Conservation (phyloP, 2,888 invertebrate species). For the Liodrosophila aerea region DNA sequence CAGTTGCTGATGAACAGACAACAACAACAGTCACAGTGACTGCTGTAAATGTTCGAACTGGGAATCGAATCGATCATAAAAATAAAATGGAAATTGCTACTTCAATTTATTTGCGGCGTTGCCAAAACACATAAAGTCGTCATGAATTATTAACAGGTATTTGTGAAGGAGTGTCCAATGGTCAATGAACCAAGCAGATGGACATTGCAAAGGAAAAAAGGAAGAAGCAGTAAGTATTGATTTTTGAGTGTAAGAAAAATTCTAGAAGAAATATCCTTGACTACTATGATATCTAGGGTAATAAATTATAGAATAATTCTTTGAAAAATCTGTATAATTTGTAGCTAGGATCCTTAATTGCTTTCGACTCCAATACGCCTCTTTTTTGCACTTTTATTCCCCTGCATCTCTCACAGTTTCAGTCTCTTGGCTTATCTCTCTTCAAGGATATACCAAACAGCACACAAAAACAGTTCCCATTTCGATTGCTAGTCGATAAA, state of each 20-base stretch:
- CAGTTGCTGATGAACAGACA: conserved; percentile 38
- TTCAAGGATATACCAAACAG: conserved; percentile 13
- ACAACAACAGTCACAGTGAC: conserved; percentile 13
- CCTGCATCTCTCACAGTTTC: no score
- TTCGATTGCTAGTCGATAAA: conserved; percentile 30
- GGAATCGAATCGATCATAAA: conserved; percentile 82
- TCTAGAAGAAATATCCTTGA: no score
- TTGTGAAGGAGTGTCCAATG: conserved; percentile 49
- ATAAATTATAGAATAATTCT: no score
- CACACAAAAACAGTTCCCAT: conserved; percentile 16
- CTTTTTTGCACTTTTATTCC: no score
- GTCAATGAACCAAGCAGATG: conserved; percentile 39
- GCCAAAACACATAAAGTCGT: conserved; percentile 56
- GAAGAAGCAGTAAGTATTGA: background rate
- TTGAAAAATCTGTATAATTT: no score
- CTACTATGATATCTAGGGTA: no score
- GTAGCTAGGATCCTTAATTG: background rate
- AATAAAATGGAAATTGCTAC: conserved; percentile 76
- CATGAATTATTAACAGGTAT: conserved; percentile 73
- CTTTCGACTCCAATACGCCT: background rate
- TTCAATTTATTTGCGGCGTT: conserved; percentile 73
- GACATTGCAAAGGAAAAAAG: background rate
- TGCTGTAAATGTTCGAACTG: conserved; percentile 73
- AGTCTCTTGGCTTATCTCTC: background rate
- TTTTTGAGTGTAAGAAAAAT: no score